These are phyloP conservation scores for Abrostola tripartita DNA, from an alignment of 2,888 invertebrate genomes.

Conservation along the genomic window DNA sequence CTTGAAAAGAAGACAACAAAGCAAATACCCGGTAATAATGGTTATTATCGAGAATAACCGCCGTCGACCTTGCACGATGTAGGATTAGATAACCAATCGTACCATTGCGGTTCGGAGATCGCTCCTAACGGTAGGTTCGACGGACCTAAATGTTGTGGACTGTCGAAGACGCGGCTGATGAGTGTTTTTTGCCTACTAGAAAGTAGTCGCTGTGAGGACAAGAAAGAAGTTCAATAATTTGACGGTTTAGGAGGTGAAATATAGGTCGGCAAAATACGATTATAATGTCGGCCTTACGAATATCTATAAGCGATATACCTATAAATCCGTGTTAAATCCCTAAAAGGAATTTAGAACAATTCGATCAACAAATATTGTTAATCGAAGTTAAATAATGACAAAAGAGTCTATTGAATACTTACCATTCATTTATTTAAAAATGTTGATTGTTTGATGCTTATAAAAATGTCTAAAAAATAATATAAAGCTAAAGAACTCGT, in stretches of 20 bases:
- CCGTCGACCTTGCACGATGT: constrained; percentile 70
- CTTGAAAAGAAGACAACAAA: constrained; percentile 53
- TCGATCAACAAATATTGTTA: too few relatives aligned
- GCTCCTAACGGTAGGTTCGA: constrained; percentile 72
- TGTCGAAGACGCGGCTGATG: constrained; percentile 10
- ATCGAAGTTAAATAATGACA: too few relatives aligned
- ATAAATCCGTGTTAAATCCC: too few relatives aligned
- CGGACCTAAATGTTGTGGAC: constrained; percentile 23
- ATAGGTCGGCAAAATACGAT: neutral
- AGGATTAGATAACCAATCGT: constrained; percentile 78
- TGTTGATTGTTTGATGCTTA: too few relatives aligned
- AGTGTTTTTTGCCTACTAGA: constrained; percentile 33
- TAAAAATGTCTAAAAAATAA: too few relatives aligned
- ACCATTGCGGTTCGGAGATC: constrained; percentile 76
- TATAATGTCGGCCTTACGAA: neutral
- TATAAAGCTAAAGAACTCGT: too few relatives aligned
- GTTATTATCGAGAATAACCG: constrained; percentile 56
- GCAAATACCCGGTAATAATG: constrained; percentile 57
- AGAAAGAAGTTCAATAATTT: neutral
- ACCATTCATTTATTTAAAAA: too few relatives aligned
- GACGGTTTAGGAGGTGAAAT: neutral
- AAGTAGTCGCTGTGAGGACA: constrained; percentile 31
- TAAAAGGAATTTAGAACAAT: too few relatives aligned
- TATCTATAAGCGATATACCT: too few relatives aligned
- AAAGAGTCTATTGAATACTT: too few relatives aligned